phyloP scores from a whole-genome alignment of 2,888 invertebrate species.

The Papilio gigon region DNA sequence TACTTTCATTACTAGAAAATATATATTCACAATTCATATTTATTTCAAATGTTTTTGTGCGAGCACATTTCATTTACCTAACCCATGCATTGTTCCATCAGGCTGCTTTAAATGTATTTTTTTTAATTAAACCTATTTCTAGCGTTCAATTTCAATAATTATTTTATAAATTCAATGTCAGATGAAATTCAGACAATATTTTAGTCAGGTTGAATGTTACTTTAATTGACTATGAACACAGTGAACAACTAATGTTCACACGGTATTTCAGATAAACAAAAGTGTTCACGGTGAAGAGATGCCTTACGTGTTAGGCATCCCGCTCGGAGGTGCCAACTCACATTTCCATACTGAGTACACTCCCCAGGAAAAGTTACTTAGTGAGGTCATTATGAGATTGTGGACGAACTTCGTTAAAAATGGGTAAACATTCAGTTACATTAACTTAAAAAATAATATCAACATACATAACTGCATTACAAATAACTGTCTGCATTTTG shows the following conservation, averaged over 20 bases:
- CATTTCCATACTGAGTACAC: conserved; percentile 89
- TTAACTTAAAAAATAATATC: conserved; percentile 20
- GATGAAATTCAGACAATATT: too few relatives aligned
- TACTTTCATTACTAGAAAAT: conserved; percentile 4
- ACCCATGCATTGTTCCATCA: too few relatives aligned
- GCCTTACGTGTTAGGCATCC: conserved; percentile 93
- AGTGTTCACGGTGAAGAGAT: conserved; percentile 93
- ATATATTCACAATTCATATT: not conserved
- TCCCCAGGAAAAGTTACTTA: conserved; percentile 88
- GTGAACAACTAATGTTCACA: not conserved
- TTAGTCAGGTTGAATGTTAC: too few relatives aligned
- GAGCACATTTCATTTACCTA: not conserved
- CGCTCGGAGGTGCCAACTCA: conserved; percentile 86
- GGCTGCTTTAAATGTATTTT: too few relatives aligned
- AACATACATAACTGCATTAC: not conserved
- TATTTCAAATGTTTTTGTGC: not conserved
- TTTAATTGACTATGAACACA: too few relatives aligned
- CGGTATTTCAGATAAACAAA: conserved; percentile 83
- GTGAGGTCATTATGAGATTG: conserved; percentile 93
- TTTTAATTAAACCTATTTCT: too few relatives aligned
- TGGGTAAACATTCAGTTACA: conserved; percentile 84
- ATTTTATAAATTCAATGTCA: too few relatives aligned
- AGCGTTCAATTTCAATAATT: too few relatives aligned
- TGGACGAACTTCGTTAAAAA: conserved; percentile 96
- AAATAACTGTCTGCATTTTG: too few relatives aligned